phyloP scores from a whole-genome alignment of 1,140 invertebrate species.

The Akabosia matsudoensis region DNA sequence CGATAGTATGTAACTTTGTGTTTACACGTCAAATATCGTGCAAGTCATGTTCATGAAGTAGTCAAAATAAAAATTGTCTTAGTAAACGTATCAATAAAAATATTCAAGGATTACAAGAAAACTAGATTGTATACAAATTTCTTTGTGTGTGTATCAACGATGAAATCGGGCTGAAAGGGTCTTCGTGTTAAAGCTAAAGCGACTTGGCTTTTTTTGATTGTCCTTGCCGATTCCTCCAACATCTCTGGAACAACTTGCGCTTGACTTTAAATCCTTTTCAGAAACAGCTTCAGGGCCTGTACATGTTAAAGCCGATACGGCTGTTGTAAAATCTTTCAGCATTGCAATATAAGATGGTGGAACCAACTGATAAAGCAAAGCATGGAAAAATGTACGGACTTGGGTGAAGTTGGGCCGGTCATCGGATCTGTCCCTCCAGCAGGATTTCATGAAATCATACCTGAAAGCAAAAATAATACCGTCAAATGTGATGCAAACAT shows the following conservation, averaged over 20 bases:
- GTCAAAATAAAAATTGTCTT: neutral
- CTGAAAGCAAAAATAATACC: neutral
- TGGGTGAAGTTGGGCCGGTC: slow-evolving; percentile 22
- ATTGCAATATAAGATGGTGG: neutral
- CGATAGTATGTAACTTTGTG: too few species aligned
- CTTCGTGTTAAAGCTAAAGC: neutral
- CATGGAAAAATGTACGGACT: neutral
- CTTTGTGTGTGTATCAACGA: neutral
- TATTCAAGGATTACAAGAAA: neutral
- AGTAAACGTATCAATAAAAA: neutral
- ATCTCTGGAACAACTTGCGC: neutral
- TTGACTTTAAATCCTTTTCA: neutral
- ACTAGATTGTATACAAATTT: neutral
- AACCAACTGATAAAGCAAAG: neutral
- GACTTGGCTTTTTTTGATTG: neutral
- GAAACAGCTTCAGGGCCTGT: neutral
- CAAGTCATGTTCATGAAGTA: neutral
- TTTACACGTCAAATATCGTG: too few species aligned
- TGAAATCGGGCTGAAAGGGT: neutral
- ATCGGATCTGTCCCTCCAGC: neutral
- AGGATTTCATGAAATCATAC: slow-evolving; percentile 22
- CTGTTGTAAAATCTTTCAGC: too few species aligned
- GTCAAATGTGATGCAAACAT: too few species aligned
- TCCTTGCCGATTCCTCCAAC: neutral
- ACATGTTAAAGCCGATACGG: neutral